Evolutionary conservation across 2,888 invertebrate species (phyloP), one percentile per base, ranked within the genome.

Genomic region (Eilema sororculum): DNA sequence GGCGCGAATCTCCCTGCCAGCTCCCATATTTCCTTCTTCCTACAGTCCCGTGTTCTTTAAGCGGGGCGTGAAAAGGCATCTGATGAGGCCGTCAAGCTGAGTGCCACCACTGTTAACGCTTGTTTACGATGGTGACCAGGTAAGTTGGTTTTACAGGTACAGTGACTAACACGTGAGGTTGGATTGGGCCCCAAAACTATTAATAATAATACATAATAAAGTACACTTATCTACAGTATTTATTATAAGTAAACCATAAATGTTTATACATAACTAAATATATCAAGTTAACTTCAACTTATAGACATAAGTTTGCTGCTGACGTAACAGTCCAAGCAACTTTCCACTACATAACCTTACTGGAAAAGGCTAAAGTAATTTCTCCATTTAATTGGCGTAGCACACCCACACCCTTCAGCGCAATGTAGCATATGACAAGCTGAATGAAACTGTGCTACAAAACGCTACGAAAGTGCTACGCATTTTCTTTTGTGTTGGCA

Each of bases 401-500:
- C 65, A 60, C 63, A 56, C 66, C 46, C 68, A 63, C 56, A 33
- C 65, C 46, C 28, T 63, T 63, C 22, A 46, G 16, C 37, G 56
- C 65, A 57, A 65, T 65, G 71, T 64, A 67, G 63, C 24, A 33
- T 24, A 69, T 37, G 64, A 46, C 64, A 24, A 30, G 10, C 9
- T 24, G 58, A 64, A 71, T 63, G 71, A 71, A 64, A 58, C 52
- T 56, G 63, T 30, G 52, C 52, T 52, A 65, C 52, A n/a, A 52
- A 57, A 56, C 30, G 65, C 71, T 71, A 71, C 71, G 71, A 71
- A 67, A 13, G n/a, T 57, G 57, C 71, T 71, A 71, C 71, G 56
- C 20, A 25, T 60, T 30, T 58, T 59, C 24, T 30, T 24, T 69
- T 52, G 25, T 65, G 6, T 69, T 65, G 33, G 65, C 65, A 65